Evolutionary conservation across 1,140 invertebrate species (phyloP).

Genomic region (Uloborus diversus): DNA sequence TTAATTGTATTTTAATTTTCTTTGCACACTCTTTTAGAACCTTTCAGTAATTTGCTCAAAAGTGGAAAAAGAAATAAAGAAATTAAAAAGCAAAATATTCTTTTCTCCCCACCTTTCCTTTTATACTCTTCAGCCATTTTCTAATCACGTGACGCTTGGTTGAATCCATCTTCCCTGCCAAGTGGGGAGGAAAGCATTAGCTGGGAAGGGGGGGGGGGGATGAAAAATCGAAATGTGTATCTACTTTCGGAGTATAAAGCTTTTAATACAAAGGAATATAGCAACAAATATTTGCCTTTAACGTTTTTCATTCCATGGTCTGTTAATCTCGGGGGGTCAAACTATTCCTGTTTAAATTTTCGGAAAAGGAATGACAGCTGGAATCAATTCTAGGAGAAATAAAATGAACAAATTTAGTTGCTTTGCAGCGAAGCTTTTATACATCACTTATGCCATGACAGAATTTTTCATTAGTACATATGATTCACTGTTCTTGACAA

Average conservation of each 20-base stretch:
- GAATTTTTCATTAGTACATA: too few relatives aligned
- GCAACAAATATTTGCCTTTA: conserved; percentile 22
- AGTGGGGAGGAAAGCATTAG: background rate
- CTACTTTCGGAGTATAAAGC: background rate
- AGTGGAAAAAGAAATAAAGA: background rate
- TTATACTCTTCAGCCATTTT: conserved; percentile 18
- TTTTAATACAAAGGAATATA: background rate
- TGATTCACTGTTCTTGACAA: too few relatives aligned
- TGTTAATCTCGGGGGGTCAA: background rate
- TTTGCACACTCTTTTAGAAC: background rate
- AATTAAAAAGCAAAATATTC: conserved; percentile 1
- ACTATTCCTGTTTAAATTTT: too few relatives aligned
- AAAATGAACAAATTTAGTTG: too few relatives aligned
- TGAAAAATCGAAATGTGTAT: conserved; percentile 3
- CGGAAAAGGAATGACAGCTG: too few relatives aligned
- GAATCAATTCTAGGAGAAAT: too few relatives aligned
- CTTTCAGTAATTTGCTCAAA: background rate
- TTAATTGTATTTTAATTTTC: conserved; percentile 17
- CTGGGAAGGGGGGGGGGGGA: background rate
- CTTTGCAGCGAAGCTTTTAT: too few relatives aligned
- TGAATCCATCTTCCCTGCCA: conserved; percentile 1
- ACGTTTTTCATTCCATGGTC: conserved; percentile 14
- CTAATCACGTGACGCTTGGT: conserved; percentile 11
- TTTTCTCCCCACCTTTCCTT: background rate
- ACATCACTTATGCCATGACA: too few relatives aligned